phyloP scores from a whole-genome alignment of 1,140 invertebrate species.

The Branchinecta lynchi region DNA sequence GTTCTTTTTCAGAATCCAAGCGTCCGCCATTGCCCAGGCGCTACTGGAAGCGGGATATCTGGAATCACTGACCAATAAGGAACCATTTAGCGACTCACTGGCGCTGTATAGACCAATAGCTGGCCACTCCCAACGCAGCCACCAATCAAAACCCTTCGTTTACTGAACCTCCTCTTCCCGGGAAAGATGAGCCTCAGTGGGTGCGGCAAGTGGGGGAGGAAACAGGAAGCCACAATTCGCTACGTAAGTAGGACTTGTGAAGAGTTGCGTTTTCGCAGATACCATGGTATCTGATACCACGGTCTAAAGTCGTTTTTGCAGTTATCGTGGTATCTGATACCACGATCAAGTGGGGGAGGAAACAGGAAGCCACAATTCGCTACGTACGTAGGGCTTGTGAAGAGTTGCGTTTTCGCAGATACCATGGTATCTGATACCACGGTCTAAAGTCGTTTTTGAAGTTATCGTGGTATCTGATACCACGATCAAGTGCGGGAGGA shows the following conservation, averaged over 20 bases:
- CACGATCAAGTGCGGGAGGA: constrained; percentile 48
- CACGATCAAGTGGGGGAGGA: neutral
- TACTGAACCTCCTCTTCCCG: constrained; percentile 3
- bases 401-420: too few species aligned
- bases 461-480: constrained; percentile 54
- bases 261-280: too few species aligned
- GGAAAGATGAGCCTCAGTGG: constrained; percentile 44
- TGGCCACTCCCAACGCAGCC: constrained; percentile 13
- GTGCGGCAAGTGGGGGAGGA: constrained; percentile 48
- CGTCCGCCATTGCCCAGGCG: constrained; percentile 59
- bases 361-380: neutral
- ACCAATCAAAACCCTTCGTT: neutral
- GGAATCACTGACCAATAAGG: constrained; percentile 45
- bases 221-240: constrained; percentile 24
- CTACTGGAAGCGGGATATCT: constrained; percentile 60
- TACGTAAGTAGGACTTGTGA: neutral
- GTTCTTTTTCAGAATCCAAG: constrained; percentile 45
- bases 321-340: too few species aligned
- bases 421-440: too few species aligned
- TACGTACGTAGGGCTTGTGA: neutral
- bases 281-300: too few species aligned
- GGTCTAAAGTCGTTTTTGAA: too few species aligned
- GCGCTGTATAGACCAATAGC: constrained; percentile 38
- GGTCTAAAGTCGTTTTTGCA: too few species aligned
- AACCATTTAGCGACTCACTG: constrained; percentile 42